phyloP scores from a whole-genome alignment of 2,113 vertebrate genomes.

The Phoxinus phoxinus region DNA sequence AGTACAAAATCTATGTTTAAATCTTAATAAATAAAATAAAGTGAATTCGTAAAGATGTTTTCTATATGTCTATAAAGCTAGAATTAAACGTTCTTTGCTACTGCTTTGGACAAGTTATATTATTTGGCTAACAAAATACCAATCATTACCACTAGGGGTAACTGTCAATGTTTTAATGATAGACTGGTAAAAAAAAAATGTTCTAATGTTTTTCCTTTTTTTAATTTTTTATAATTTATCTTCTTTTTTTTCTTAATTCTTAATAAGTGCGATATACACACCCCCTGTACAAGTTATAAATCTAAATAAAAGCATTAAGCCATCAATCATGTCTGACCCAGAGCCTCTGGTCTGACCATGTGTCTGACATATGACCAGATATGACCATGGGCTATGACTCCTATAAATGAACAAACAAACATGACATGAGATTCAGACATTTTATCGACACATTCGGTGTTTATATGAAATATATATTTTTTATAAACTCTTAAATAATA shows the following conservation, averaged over 20 bases:
- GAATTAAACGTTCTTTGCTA: not conserved
- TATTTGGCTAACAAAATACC: not conserved
- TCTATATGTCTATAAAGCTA: not conserved
- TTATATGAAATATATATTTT: not conserved
- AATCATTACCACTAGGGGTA: constrained; percentile 1
- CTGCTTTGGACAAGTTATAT: not conserved
- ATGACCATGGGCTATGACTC: not conserved
- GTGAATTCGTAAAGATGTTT: not conserved
- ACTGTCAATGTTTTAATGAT: not conserved
- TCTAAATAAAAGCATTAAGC: not conserved
- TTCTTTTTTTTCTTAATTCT: not conserved
- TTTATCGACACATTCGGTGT: not conserved
- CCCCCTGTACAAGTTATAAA: not conserved
- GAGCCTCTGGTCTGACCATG: no score
- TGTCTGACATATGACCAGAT: not conserved
- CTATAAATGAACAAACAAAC: not conserved
- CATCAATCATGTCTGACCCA: no score
- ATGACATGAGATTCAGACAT: not conserved
- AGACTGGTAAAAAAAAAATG: no score
- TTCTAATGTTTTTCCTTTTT: not conserved
- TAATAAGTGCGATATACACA: not conserved
- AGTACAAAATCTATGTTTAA: not conserved
- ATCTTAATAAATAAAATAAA: no score
- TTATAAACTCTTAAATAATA: not conserved
- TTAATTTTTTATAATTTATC: not conserved